Evolutionary conservation across 2,888 invertebrate species (phyloP), one percentile per base, ranked within the genome.

Genomic region (Matsumyia berberina): DNA sequence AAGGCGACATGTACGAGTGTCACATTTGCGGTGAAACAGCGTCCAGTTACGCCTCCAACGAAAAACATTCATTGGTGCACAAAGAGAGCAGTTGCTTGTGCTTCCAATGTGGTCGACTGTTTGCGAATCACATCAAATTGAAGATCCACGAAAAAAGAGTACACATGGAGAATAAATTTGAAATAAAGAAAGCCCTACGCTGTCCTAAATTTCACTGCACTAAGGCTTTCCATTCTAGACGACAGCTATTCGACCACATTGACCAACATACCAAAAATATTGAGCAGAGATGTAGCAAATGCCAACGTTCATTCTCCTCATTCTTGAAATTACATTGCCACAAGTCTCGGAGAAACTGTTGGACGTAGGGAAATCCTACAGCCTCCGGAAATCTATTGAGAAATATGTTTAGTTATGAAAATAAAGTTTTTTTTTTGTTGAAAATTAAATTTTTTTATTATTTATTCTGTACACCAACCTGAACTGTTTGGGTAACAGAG

Each of bases 191-290:
- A 46, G 73, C 78, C 3, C 8, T 83, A 2, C 83, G 83, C 11
- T 83, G 83, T 11, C 83, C 83, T 0, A 78, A 83, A 49, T 58
- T 78, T 2, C 31, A 83, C 15, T 83, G 82, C 39, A 29, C 31
- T 2, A 78, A 78, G 6, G 82, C 82, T 0, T 82, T 82, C 35
- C 72, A 83, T n/a, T 78, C 82, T 0, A 58, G 37, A 17, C 29
- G 19, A n/a, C 66, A 73, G 8, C 6, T 83, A 7, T 49, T 42
- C 49, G 24, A 83, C 8, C 83, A 83, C n/a, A 78, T 83, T 11
- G 78, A 73, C 5, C 33, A 66, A 8, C 82, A 82, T 12, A 39
- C n/a, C 2, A 67, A 35, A 31, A 9, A 37, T 24, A 66, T 19
- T 39, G 77, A 82, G 8, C 49, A 82, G 31, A 58, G 31, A 19